Conservation (phyloP, 2,888 invertebrate species). For the Aphrophora alni region DNA sequence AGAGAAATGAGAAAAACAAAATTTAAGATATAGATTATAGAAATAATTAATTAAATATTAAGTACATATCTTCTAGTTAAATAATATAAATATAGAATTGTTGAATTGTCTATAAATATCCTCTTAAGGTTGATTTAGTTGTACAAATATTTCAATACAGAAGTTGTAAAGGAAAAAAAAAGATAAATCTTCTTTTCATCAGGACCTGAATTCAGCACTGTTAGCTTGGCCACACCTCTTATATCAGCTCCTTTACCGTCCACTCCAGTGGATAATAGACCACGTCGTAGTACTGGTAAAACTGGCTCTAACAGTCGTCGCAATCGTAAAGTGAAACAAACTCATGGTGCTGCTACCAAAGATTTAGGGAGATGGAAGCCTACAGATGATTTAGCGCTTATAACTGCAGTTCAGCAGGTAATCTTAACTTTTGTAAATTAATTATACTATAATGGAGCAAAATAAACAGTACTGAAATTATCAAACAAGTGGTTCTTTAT, state of each 20-base stretch:
- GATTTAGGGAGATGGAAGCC: slow-evolving; percentile 96
- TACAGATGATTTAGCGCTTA: slow-evolving; percentile 92
- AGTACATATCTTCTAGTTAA: too few species aligned
- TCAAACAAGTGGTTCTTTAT: too few species aligned
- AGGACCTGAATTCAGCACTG: slow-evolving; percentile 20
- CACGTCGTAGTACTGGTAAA: slow-evolving; percentile 35
- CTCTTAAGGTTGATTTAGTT: too few species aligned
- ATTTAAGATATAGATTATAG: too few species aligned
- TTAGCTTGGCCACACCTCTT: neutral
- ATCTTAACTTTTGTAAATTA: neutral
- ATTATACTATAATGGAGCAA: too few species aligned
- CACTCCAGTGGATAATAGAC: neutral
- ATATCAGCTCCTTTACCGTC: slow-evolving; percentile 15
- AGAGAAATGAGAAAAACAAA: too few species aligned
- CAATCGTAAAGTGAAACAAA: slow-evolving; percentile 65
- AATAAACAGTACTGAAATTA: neutral
- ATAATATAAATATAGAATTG: too few species aligned
- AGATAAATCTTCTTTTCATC: neutral
- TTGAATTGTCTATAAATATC: neutral
- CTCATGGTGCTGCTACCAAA: slow-evolving; percentile 76
- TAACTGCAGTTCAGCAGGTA: slow-evolving; percentile 91
- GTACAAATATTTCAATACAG: too few species aligned
- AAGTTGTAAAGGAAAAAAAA: too few species aligned
- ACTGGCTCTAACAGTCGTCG: slow-evolving; percentile 52
- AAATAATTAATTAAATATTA: too few species aligned